phyloP scores from a whole-genome alignment of 2,888 invertebrate species.

The Hydrotaea cyrtoneurina region DNA sequence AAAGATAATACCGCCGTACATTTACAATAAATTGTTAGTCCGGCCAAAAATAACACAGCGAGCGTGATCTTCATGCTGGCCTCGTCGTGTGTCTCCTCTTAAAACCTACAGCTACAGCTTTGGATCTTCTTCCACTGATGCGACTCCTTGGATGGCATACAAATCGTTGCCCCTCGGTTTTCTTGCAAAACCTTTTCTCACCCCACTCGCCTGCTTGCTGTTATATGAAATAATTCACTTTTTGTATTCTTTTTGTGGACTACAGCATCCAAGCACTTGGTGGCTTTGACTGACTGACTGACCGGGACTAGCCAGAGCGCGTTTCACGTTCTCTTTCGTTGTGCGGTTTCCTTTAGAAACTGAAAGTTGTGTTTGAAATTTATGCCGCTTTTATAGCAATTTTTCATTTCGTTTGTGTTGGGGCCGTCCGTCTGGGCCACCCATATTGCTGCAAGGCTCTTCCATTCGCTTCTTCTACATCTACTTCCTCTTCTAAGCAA shows the following conservation, averaged over 20 bases:
- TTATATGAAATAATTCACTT: too few relatives aligned
- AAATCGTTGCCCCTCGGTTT: not conserved
- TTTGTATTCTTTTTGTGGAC: too few relatives aligned
- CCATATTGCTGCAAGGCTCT: conserved; percentile 58
- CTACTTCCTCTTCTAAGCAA: not conserved
- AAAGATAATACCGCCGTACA: conserved; percentile 76
- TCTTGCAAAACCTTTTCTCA: not conserved
- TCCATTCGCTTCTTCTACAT: conserved; percentile 11
- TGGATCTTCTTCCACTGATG: conserved; percentile 14
- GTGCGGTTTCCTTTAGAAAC: conserved; percentile 74
- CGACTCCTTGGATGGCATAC: not conserved
- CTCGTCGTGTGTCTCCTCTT: conserved; percentile 47
- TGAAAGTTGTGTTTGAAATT: conserved; percentile 74
- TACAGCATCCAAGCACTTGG: too few relatives aligned
- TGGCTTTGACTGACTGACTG: too few relatives aligned
- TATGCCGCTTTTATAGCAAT: conserved; percentile 75
- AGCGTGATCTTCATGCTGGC: conserved; percentile 77
- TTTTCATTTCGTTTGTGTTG: conserved; percentile 49
- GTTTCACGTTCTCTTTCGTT: conserved; percentile 52
- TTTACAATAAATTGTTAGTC: conserved; percentile 78
- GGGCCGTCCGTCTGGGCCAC: conserved; percentile 64
- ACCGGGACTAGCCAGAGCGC: not conserved
- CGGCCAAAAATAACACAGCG: conserved; percentile 74
- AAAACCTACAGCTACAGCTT: conserved; percentile 13
- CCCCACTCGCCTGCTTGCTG: too few relatives aligned